Evolutionary conservation across 2,797 vertebrate genomes (phyloP).

Genomic region (Zonotrichia albicollis): DNA sequence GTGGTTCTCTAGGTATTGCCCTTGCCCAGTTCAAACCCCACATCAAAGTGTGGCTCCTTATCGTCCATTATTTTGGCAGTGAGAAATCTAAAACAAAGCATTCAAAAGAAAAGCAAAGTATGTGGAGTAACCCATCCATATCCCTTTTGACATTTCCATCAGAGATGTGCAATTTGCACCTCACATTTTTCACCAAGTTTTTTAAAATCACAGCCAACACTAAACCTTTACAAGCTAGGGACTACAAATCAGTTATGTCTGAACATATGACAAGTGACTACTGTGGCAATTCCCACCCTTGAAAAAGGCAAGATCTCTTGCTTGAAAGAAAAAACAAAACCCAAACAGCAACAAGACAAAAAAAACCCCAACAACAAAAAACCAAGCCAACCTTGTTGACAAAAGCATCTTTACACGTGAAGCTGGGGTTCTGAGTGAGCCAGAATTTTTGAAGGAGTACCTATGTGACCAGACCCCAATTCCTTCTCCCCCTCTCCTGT

Average conservation of each 20-base stretch:
- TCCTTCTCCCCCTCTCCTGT: not conserved
- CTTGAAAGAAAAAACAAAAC: not conserved
- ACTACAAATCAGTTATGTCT: not conserved
- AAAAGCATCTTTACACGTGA: not conserved
- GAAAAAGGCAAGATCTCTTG: not conserved
- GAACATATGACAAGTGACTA: not conserved
- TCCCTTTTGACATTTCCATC: not conserved
- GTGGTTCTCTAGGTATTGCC: not conserved
- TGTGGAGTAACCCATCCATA: not conserved
- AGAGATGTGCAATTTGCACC: not conserved
- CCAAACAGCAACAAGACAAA: not conserved
- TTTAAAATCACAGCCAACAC: not conserved
- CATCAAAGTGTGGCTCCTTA: not conserved
- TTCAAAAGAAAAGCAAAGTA: not conserved
- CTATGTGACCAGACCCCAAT: not conserved
- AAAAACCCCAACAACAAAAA: fast-evolving
- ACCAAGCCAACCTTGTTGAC: not conserved
- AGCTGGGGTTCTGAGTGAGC: not conserved
- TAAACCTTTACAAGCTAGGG: not conserved
- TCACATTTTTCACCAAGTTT: not conserved
- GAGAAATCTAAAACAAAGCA: not conserved
- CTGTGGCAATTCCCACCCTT: not conserved
- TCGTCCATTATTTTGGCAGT: not conserved
- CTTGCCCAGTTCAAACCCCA: not conserved
- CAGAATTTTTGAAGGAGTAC: not conserved